These are phyloP conservation scores for Gerris lacustris DNA, from an alignment of 2,888 invertebrate genomes.

Conservation along the genomic window DNA sequence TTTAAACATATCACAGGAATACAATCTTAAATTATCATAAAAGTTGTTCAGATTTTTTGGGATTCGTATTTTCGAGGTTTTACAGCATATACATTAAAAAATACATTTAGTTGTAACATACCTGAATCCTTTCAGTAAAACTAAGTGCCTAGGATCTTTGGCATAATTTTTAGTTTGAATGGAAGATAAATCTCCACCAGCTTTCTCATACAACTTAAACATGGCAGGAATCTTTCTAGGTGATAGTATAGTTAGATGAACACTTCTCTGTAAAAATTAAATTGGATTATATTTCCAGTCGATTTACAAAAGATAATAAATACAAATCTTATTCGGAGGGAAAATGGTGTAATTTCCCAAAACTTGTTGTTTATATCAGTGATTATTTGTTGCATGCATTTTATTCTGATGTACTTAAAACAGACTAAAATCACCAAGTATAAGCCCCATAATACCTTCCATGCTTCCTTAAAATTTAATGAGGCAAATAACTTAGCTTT, in stretches of 20 bases:
- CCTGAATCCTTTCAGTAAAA: slow-evolving; percentile 61
- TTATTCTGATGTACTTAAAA: too few species aligned
- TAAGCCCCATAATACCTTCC: too few species aligned
- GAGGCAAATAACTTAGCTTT: too few species aligned
- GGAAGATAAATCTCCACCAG: slow-evolving; percentile 68
- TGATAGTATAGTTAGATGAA: slow-evolving; percentile 75
- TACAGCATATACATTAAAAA: too few species aligned
- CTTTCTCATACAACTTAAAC: slow-evolving; percentile 77
- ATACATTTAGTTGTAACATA: slow-evolving; percentile 30
- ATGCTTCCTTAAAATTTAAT: too few species aligned
- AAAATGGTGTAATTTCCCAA: background rate
- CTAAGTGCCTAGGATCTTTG: slow-evolving; percentile 71
- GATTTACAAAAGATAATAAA: background rate
- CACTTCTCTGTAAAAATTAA: slow-evolving; percentile 49
- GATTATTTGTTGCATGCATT: too few species aligned
- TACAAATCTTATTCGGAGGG: background rate
- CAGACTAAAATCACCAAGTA: too few species aligned
- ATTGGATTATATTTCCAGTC: too few species aligned
- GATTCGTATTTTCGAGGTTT: too few species aligned
- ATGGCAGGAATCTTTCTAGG: slow-evolving; percentile 78
- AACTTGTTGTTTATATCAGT: background rate
- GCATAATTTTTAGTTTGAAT: slow-evolving; percentile 81
- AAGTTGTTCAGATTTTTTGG: too few species aligned
- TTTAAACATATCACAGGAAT: too few species aligned
- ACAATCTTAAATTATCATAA: too few species aligned